phyloP scores from a whole-genome alignment of 1,140 invertebrate species.

The Trichoplusia ni region DNA sequence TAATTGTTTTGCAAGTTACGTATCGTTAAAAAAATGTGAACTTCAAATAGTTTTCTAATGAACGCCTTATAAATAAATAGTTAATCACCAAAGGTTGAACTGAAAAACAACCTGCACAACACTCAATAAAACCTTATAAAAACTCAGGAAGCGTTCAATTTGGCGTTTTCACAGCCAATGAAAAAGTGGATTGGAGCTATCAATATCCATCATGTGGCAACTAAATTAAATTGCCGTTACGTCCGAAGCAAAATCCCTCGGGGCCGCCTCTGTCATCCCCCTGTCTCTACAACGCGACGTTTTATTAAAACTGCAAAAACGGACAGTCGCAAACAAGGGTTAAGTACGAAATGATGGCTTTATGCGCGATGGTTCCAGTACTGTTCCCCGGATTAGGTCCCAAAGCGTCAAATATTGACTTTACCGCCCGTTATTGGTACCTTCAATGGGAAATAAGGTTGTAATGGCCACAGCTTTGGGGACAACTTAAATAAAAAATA shows the following conservation, averaged over 20 bases:
- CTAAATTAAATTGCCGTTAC: conserved; percentile 30
- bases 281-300: conserved; percentile 21
- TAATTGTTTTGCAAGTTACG: no score
- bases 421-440: conserved; percentile 24
- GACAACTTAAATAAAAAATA: background rate
- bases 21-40: no score
- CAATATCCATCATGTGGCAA: conserved; percentile 30
- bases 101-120: no score
- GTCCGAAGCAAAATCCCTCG: conserved; percentile 24
- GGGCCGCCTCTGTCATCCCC: conserved; percentile 32
- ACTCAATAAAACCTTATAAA: conserved; percentile 24
- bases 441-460: conserved; percentile 28
- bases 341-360: conserved; percentile 39
- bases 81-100: no score
- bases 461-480: conserved; percentile 20
- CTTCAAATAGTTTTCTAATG: no score
- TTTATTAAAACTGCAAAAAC: conserved; percentile 46
- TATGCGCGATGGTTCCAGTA: conserved; percentile 15
- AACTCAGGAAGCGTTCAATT: conserved; percentile 14
- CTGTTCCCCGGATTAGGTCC: conserved; percentile 23
- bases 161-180: conserved; percentile 22
- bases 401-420: conserved; percentile 28
- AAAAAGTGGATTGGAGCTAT: conserved; percentile 27
- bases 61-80: no score
- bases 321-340: conserved; percentile 37